Evolutionary conservation across 2,888 invertebrate species (phyloP).

Genomic region (Romanomermis culicivorax): DNA sequence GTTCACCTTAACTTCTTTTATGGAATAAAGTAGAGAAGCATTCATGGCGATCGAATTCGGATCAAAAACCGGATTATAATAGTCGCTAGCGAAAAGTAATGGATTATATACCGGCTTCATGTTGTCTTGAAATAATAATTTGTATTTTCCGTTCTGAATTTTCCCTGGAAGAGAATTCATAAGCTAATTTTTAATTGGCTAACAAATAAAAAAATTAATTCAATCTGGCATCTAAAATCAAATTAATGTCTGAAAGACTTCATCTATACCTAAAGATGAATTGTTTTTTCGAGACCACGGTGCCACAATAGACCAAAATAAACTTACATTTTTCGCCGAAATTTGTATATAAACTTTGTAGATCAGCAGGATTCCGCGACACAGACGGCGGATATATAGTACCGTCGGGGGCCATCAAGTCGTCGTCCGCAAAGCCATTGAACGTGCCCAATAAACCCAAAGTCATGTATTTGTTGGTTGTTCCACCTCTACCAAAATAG

Average conservation of each 20-base stretch:
- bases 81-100: background rate
- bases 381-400: background rate
- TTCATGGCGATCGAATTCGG: background rate
- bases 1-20: background rate
- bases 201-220: too few species aligned
- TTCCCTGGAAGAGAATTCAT: conserved; percentile 9
- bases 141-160: conserved; percentile 4
- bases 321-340: conserved; percentile 3
- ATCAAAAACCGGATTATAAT: conserved; percentile 6
- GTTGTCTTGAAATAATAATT: conserved; percentile 18
- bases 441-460: conserved; percentile 4
- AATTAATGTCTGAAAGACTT: too few species aligned
- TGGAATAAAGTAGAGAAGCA: conserved; percentile 6
- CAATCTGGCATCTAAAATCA: too few species aligned
- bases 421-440: background rate
- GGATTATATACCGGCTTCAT: conserved; percentile 17
- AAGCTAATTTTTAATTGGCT: too few species aligned
- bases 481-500: too few species aligned
- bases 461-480: background rate
- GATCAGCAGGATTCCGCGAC: background rate
- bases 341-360: background rate
- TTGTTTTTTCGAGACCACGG: too few species aligned
- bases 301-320: too few species aligned
- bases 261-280: too few species aligned
- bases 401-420: background rate